These are phyloP conservation scores for Euwallacea fornicatus DNA, from an alignment of 1,140 invertebrate species.

Conservation along the genomic window DNA sequence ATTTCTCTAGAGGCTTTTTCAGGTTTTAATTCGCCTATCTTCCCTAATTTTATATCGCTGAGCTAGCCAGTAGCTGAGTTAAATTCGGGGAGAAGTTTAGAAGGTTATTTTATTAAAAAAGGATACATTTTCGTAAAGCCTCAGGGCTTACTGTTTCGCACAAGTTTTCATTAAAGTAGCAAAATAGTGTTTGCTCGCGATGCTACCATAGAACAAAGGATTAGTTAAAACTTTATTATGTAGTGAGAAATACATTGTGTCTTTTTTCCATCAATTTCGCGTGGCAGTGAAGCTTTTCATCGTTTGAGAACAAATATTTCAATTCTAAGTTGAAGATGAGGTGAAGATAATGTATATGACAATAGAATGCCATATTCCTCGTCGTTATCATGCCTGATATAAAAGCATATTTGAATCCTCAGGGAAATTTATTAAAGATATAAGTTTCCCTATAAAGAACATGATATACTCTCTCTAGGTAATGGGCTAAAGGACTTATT, in stretches of 20 bases:
- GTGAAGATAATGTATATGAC: background rate
- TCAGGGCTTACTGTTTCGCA: background rate
- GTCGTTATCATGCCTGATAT: background rate
- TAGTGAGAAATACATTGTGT: no score
- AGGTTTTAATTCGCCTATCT: no score
- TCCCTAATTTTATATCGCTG: no score
- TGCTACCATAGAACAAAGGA: background rate
- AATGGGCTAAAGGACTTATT: slow-evolving; percentile 20
- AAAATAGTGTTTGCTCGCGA: background rate
- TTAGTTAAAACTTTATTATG: no score
- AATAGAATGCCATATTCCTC: background rate
- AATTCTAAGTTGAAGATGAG: no score
- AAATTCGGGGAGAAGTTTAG: background rate
- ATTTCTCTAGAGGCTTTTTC: no score
- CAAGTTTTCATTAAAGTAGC: background rate
- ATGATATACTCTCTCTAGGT: slow-evolving; percentile 4
- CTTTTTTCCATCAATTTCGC: no score
- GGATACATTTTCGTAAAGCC: background rate
- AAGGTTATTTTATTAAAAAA: slow-evolving; percentile 5
- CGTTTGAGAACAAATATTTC: no score
- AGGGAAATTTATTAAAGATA: slow-evolving; percentile 11
- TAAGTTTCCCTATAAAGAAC: background rate
- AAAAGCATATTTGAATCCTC: slow-evolving; percentile 3
- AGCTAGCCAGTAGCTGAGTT: no score
- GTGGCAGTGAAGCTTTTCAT: no score